Evolutionary conservation across 2,113 vertebrate species (phyloP).

Genomic region (Sisor rabdophorus): DNA sequence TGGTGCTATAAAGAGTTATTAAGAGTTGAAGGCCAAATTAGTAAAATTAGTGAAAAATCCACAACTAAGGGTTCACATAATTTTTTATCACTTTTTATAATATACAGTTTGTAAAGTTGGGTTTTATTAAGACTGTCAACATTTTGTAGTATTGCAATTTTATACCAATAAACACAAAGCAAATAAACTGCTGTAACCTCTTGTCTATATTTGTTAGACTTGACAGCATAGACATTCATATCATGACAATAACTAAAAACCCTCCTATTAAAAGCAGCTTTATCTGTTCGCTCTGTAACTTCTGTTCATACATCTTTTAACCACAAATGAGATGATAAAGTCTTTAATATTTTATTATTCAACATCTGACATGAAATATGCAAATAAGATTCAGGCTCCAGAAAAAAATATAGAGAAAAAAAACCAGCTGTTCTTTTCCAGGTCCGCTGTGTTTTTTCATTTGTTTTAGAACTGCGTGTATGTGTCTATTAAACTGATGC

Average conservation of each 20-base stretch:
- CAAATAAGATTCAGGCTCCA: conserved; percentile 14
- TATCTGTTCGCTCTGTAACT: background rate
- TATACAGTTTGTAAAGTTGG: too few species aligned
- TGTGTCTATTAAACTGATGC: background rate
- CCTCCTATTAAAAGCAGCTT: background rate
- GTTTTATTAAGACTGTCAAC: background rate
- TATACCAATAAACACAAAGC: background rate
- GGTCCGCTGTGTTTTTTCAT: background rate
- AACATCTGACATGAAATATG: background rate
- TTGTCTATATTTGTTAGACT: background rate
- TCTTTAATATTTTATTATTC: background rate
- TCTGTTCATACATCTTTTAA: background rate
- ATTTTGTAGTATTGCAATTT: background rate
- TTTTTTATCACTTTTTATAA: too few species aligned
- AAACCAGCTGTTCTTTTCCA: background rate
- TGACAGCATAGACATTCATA: background rate
- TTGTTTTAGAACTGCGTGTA: background rate
- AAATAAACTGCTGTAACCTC: background rate
- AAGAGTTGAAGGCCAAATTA: too few species aligned
- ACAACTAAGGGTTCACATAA: too few species aligned
- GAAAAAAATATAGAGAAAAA: background rate
- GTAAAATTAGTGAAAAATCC: too few species aligned
- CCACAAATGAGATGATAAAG: background rate
- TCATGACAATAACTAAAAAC: background rate
- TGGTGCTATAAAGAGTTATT: too few species aligned